Base-by-base conservation (phyloP, 2,888 invertebrate species). In the Steinernema carpocapsae region DNA sequence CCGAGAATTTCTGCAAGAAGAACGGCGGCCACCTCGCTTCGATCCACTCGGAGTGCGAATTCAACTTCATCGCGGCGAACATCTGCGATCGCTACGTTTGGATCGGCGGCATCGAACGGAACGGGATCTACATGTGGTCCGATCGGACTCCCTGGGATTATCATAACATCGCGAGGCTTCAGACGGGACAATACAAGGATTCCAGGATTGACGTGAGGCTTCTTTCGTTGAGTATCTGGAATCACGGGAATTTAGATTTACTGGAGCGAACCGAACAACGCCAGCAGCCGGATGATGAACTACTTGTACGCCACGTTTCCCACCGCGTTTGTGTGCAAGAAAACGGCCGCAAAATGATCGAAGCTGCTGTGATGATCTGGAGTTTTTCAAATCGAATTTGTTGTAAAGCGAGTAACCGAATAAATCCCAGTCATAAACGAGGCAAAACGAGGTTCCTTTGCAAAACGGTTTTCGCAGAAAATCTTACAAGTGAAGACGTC, bases 41-140 rank as follows among this genome's bases (percentile, higher is more conserved):
- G 6, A 26, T 56, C 56, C 56, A 56, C 56, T 56, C 56, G 24
- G 24, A 56, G 56, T 56, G 56, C 56, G 56, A 56, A 24, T 56
- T 56, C 26, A 56, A 56, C 26, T 56, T 56, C 56, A 56, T 56
- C 56, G 26, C 26, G 24, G 22, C 56, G 24, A 56, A 56, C 56
- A 24, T 56, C 24, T 56, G 56, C 26, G 56, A 56, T 17, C 26
- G 26, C 26, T 22, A 26, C 26, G 22, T 56, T 22, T 56, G 56
- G 56, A 56, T 19, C 6, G 56, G 56, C 56, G 56, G 56, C 22
- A 26, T 14, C 56, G 14, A 7, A 10, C 22, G 26, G 17, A 19
- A 56, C 56, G 56, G 26, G n/a, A 26, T 26, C 1, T 26, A 22
- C 22, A 2, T 12, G 56, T 56, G 56, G 56, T 4, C 26, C n/a